Conservation (phyloP, 1,140 invertebrate species). For the Aphaenogaster rudis region DNA sequence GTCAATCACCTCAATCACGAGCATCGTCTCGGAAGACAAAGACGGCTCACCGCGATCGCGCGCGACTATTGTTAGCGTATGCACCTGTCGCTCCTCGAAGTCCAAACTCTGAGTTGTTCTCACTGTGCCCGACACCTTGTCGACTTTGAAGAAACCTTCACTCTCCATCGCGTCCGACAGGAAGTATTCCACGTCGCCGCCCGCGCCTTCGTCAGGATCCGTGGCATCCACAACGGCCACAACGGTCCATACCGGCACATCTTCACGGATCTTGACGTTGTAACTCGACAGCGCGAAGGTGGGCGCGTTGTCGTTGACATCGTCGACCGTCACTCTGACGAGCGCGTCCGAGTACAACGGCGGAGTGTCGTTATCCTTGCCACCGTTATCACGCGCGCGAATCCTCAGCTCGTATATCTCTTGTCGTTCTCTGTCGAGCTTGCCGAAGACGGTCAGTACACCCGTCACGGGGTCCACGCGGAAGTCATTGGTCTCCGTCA, state of each 20-base stretch:
- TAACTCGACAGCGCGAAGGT: conserved; percentile 92
- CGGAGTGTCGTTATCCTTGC: conserved; percentile 84
- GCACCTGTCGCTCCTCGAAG: conserved; percentile 95
- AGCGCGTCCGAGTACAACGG: conserved; percentile 92
- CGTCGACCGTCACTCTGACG: conserved; percentile 93
- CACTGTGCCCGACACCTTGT: conserved; percentile 94
- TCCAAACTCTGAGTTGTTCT: conserved; percentile 92
- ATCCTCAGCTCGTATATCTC: conserved; percentile 94
- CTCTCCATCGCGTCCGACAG: conserved; percentile 90
- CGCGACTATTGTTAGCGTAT: conserved; percentile 94
- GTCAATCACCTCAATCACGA: conserved; percentile 96
- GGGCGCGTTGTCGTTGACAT: conserved; percentile 97
- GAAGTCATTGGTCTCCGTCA: conserved; percentile 95
- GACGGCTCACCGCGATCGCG: conserved; percentile 93
- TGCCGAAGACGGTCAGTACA: conserved; percentile 91
- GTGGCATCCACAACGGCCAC: conserved; percentile 94
- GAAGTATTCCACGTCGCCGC: conserved; percentile 92
- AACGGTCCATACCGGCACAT: conserved; percentile 95
- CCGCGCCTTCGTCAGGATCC: conserved; percentile 94
- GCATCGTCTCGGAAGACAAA: conserved; percentile 91
- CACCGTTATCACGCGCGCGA: conserved; percentile 92
- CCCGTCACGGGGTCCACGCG: conserved; percentile 93
- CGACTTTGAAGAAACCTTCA: conserved; percentile 91
- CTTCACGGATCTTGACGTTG: conserved; percentile 95
- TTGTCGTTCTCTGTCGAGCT: conserved; percentile 94